Evolutionary conservation across 2,113 vertebrate genomes (phyloP), one percentile per base, ranked within the genome.

Genomic region (Mustela lutreola): DNA sequence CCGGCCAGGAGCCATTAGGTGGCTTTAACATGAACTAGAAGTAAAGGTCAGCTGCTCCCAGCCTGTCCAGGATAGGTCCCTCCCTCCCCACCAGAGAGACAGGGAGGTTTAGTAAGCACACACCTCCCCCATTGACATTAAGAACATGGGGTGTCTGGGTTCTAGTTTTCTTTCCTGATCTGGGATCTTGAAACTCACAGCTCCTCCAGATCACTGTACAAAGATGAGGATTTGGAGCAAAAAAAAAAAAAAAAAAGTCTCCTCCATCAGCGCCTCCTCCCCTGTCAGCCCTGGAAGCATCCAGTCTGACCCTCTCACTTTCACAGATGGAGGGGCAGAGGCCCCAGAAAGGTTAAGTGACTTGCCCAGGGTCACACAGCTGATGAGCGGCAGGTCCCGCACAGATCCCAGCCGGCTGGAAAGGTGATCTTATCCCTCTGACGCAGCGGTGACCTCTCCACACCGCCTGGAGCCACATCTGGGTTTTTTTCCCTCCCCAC

Each of bases 281-380:
- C 28, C 3, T 31, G 50, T 75, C 62, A 36, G 78, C 15, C 58
- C 73, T 31, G 78, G 88, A 75, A 89, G 53, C 84, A 11, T 75
- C 81, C 9, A 5, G 56, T n/a, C 21, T 92, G 39, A 96, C 75
- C 63, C 50, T 94, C 75, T 96, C 75, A 45, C 76, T 89, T 85
- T 97, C 80, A 50, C 71, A 78, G 67, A 78, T 56, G n/a, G 89
- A 71, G 39, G 78, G 50, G 70, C 79, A 88, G 79, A 93, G 92
- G 81, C 62, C 83, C 36, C 50, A 28, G 60, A 89, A 80, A 96
- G 94, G 90, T 94, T 91, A 88, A 82, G 92, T 84, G 95, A 97
- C 95, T 93, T 60, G 90, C 94, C 78, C 89, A 82, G 85, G 92
- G 92, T 92, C 79, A 95, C 94, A 85, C 42, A 26, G 95, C 94